Evolutionary conservation across 1,140 invertebrate genomes (phyloP).

Genomic region (Portunus trituberculatus): DNA sequence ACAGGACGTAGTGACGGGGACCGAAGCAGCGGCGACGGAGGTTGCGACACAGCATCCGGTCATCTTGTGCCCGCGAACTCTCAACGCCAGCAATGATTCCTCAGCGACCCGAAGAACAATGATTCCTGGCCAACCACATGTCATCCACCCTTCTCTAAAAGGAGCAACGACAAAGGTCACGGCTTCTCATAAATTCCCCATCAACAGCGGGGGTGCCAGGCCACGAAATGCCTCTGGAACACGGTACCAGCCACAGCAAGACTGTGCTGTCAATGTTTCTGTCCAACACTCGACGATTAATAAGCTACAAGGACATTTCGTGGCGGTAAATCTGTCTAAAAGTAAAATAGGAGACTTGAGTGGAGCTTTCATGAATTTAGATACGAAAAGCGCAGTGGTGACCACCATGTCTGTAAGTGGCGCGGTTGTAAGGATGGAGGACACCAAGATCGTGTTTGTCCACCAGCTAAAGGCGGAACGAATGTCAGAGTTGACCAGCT

Average conservation of each 20-base stretch:
- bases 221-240: not conserved
- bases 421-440: not conserved
- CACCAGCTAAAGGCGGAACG: not conserved
- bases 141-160: not conserved
- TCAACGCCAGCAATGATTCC: not conserved
- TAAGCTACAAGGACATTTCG: conserved; percentile 31
- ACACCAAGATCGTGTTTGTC: not conserved
- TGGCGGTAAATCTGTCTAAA: not conserved
- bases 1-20: not conserved
- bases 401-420: not conserved
- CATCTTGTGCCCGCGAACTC: not conserved
- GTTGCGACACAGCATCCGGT: not conserved
- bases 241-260: not conserved
- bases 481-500: not conserved
- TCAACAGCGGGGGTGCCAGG: not conserved
- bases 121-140: not conserved
- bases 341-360: not conserved
- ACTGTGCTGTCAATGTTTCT: not conserved
- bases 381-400: not conserved
- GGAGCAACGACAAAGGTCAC: not conserved
- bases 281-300: conserved; percentile 31
- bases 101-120: not conserved
- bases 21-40: not conserved
- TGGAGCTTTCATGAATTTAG: not conserved
- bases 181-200: not conserved